Base-by-base conservation (phyloP, 1,140 invertebrate species). In the Achatina immaculata region DNA sequence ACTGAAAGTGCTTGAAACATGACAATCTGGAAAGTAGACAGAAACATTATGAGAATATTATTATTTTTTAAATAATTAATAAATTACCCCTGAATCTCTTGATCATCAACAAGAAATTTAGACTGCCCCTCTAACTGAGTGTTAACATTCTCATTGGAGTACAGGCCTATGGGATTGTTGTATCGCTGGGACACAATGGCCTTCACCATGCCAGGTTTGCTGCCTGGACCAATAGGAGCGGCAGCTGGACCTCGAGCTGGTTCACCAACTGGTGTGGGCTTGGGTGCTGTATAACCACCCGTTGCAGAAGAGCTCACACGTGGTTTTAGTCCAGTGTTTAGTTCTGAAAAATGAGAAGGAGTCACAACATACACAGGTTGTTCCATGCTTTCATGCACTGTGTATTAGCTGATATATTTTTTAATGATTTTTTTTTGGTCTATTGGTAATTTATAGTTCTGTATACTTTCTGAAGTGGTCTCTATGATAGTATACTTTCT, bases 161-260 rank as follows among this genome's bases (percentile, higher is more conserved):
- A 99, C 83, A 99, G 94, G 79, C 95, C 96, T 82, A 98, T 94
- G 43, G 98, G 98, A 66, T 95, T 95, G 92, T 99, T 99, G 93
- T 98, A 99, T 92, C 98, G 96, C 91, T 97, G 97, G 91, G 97
- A 97, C 78, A 97, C 95, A 86, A 98, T 94, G 85, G 95, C 84
- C 73, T 83, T 85, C 19, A 85, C 84, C 19, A 78, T 85, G 21
- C 78, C 78, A 36, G 82, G 81, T 51, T 81, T 82, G 69, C 71
- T 80, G 11, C 78, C 74, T 40, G 80, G 68, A 0, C 82, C 77
- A 16, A 80, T 72, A 16, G 80, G 75, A 34, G 78, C 36, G 28
- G 69, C 45, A 9, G 62, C 24, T n/a, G 74, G 72, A 45, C 69
- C 21, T 69, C 71, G 34, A 78, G 71, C 72, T 78, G 42, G 83